Evolutionary conservation across 2,797 vertebrate genomes (phyloP), one percentile per base, ranked within the genome.

Genomic region (Anabacerthia variegaticeps): DNA sequence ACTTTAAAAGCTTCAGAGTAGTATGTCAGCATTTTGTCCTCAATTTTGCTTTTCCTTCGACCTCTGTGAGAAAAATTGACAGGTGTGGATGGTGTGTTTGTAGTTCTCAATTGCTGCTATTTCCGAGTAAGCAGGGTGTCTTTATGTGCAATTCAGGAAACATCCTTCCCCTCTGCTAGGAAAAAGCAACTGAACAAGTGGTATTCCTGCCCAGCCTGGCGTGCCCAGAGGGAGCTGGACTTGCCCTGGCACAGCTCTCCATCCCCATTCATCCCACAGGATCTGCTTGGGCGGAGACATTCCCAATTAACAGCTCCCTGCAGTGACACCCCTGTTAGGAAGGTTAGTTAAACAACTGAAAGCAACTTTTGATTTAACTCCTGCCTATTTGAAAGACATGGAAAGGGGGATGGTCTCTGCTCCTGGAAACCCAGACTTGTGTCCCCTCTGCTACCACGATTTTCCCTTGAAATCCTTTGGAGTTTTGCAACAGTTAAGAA

Each of bases 271-370:
- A 62, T 37, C 43, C 10, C 56, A 21, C 0, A 18, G 32, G 14
- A 48, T 43, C 56, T 37, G 41, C 17, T 68, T 1, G 13, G 48
- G 23, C 32, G 61, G 48, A 62, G 41, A 36, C 62, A 21, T n/a
- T 27, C 43, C 43, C 71, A 51, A 48, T 17, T 4, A 39, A 67
- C 17, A 52, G 12, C 18, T 68, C 16, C 46, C 34, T 11, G 4
- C n/a, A 30, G 24, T 2, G 8, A 81, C 27, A 34, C 3, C 27
- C 11, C 26, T 0, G 0, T 12, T 12, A 51, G n/a, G 27, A 69
- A 85, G 37, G 7, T 10, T 36, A 77, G 4, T 67, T 36, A 76
- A 72, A 46, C 43, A 83, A 32, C 56, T 49, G 30, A 24, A n/a
- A 82, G 28, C 12, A 73, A 49, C 32, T 77, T 90, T 10, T 7